A percentile compares a stretch with the other conserved stretches of the same genome.
phyloP scores from a whole-genome alignment of 2,797 vertebrate species.

The Vespertilio murinus region DNA sequence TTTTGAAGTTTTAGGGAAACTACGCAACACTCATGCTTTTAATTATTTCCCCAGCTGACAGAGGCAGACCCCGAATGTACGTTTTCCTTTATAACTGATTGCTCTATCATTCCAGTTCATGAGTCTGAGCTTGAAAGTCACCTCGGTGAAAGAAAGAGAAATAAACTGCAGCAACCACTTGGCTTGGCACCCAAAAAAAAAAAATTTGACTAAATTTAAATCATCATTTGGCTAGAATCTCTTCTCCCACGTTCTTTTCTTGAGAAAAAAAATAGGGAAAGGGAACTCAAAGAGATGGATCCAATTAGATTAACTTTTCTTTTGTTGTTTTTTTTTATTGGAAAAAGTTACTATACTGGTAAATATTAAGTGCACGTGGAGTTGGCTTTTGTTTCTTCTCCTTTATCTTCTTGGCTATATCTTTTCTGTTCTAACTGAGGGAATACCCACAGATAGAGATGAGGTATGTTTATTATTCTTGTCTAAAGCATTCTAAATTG shows the following conservation, averaged over 20 bases:
- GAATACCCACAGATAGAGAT: not conserved
- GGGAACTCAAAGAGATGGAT: slow-evolving; percentile 44
- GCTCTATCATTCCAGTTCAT: slow-evolving; percentile 78
- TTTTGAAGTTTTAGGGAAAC: slow-evolving; percentile 85
- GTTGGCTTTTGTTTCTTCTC: slow-evolving; percentile 50
- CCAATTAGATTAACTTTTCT: slow-evolving; percentile 64
- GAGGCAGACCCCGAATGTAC: slow-evolving; percentile 83
- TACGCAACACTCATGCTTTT: slow-evolving; percentile 84
- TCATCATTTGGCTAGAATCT: slow-evolving; percentile 69
- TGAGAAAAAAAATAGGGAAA: slow-evolving; percentile 46
- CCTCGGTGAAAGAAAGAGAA: slow-evolving; percentile 76
- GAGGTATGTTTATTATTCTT: not conserved
- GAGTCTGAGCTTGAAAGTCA: slow-evolving; percentile 77
- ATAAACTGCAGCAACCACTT: slow-evolving; percentile 76
- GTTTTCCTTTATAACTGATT: slow-evolving; percentile 84
- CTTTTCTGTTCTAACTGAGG: not conserved
- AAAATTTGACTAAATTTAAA: slow-evolving; percentile 76
- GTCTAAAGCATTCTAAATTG: not conserved
- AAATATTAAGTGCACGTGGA: slow-evolving; percentile 41
- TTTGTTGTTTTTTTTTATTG: slow-evolving; percentile 44
- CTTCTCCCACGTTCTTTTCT: slow-evolving; percentile 48
- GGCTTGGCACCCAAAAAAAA: slow-evolving; percentile 72
- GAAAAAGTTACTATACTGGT: slow-evolving; percentile 44
- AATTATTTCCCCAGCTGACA: slow-evolving; percentile 84
- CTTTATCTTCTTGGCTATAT: slow-evolving; percentile 17